phyloP scores from a whole-genome alignment of 1,140 invertebrate genomes.

The Rhyzopertha dominica region DNA sequence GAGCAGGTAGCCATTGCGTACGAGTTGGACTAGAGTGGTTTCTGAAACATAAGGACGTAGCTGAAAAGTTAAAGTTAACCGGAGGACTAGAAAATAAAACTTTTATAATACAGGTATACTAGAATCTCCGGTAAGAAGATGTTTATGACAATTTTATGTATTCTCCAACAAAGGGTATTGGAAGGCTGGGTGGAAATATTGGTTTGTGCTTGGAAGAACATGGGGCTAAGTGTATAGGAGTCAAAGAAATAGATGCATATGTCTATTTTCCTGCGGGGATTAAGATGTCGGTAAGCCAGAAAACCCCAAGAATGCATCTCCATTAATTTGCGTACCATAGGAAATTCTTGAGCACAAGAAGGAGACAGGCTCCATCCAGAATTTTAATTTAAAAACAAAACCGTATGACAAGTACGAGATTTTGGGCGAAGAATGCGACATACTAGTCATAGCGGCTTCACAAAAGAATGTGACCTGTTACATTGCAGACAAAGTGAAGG shows the following conservation, averaged over 20 bases:
- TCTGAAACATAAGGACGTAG: no score
- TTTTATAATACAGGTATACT: slow-evolving; percentile 33
- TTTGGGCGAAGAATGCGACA: slow-evolving; percentile 76
- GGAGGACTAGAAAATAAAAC: slow-evolving; percentile 18
- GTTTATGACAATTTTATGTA: neutral
- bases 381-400: slow-evolving; percentile 68
- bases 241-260: slow-evolving; percentile 68
- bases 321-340: slow-evolving; percentile 30
- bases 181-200: slow-evolving; percentile 82
- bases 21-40: neutral
- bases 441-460: slow-evolving; percentile 78
- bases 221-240: slow-evolving; percentile 77
- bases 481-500: slow-evolving; percentile 66
- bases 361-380: slow-evolving; percentile 63
- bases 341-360: slow-evolving; percentile 51
- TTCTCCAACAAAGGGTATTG: slow-evolving; percentile 60
- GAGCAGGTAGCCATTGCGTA: neutral
- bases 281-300: slow-evolving; percentile 58
- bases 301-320: neutral
- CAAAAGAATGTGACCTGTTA: slow-evolving; percentile 74
- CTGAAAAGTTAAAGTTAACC: slow-evolving; percentile 48
- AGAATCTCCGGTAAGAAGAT: neutral
- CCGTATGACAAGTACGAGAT: slow-evolving; percentile 56
- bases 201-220: slow-evolving; percentile 68
- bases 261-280: slow-evolving; percentile 76